phyloP scores from a whole-genome alignment of 1,140 invertebrate species.

The Scaptomyza graminum region DNA sequence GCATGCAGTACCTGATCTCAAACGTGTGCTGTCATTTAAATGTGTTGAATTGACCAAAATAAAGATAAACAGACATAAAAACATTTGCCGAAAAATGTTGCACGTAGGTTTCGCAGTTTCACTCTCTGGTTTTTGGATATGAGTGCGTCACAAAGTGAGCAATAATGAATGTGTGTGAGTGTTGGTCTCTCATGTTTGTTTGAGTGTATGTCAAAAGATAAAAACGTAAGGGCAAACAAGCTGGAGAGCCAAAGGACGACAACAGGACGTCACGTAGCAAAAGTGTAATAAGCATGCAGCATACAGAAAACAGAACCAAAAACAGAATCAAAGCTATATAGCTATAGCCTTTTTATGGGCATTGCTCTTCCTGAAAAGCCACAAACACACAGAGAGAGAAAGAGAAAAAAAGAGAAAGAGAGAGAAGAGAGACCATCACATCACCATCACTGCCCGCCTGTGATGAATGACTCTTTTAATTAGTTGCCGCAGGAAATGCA shows the following conservation, averaged over 20 bases:
- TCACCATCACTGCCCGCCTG: slow-evolving; percentile 76
- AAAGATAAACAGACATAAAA: slow-evolving; percentile 64
- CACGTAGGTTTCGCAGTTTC: slow-evolving; percentile 49
- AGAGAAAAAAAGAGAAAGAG: neutral
- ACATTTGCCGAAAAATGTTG: slow-evolving; percentile 54
- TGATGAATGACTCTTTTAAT: slow-evolving; percentile 84
- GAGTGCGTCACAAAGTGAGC: slow-evolving; percentile 71
- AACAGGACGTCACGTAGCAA: slow-evolving; percentile 72
- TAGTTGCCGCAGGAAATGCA: slow-evolving; percentile 84
- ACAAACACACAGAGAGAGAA: slow-evolving; percentile 22
- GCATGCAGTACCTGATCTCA: slow-evolving; percentile 16
- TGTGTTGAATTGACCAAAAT: slow-evolving; percentile 75
- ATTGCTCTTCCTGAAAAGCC: slow-evolving; percentile 38
- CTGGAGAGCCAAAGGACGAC: slow-evolving; percentile 2
- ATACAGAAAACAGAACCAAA: slow-evolving; percentile 50
- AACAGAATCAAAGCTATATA: slow-evolving; percentile 18
- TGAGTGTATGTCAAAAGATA: slow-evolving; percentile 81
- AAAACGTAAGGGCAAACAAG: slow-evolving; percentile 79
- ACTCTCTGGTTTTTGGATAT: slow-evolving; percentile 28
- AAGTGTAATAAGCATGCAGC: slow-evolving; percentile 80
- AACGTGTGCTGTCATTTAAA: slow-evolving; percentile 56
- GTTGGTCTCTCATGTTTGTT: slow-evolving; percentile 50
- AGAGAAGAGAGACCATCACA: slow-evolving; percentile 58
- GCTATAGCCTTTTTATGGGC: slow-evolving; percentile 42
- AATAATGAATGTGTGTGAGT: slow-evolving; percentile 49